Conservation (phyloP, 2,113 vertebrate genomes). For the Megaceryle maxima region DNA sequence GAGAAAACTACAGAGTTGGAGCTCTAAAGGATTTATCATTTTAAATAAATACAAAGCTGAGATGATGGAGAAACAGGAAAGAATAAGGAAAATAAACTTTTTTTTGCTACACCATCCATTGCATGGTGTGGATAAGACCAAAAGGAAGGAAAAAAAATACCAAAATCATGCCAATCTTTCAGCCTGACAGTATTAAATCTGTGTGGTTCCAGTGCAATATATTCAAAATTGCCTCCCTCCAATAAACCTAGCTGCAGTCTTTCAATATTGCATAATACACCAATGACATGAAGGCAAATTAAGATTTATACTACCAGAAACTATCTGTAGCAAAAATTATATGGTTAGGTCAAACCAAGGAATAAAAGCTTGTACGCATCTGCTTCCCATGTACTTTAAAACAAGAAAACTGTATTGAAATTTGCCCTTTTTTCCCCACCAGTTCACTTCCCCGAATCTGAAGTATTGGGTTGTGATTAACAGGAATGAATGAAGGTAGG, state of each 20-base stretch:
- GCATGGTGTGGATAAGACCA: neutral
- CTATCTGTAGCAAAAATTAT: neutral
- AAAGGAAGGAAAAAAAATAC: neutral
- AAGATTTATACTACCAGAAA: neutral
- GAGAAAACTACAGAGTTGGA: neutral
- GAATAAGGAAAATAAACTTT: neutral
- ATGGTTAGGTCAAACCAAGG: neutral
- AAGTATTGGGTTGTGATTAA: neutral
- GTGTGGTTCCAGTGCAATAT: neutral
- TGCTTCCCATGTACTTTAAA: neutral
- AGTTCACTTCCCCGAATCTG: neutral
- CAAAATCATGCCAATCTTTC: neutral
- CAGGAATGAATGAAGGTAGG: neutral
- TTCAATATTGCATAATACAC: fast-evolving
- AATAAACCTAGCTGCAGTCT: neutral
- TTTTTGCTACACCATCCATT: neutral
- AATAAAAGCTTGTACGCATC: neutral
- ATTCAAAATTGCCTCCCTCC: neutral
- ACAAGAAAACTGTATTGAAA: neutral
- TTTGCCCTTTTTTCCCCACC: neutral
- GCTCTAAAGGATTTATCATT: neutral
- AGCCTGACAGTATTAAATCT: neutral
- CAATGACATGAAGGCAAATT: neutral
- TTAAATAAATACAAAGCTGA: neutral
- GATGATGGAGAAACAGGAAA: neutral